Percentiles rank a stretch among this genome's conserved stretches.
phyloP scores from a whole-genome alignment of 1,140 invertebrate genomes.

The Dendrolimus punctatus region DNA sequence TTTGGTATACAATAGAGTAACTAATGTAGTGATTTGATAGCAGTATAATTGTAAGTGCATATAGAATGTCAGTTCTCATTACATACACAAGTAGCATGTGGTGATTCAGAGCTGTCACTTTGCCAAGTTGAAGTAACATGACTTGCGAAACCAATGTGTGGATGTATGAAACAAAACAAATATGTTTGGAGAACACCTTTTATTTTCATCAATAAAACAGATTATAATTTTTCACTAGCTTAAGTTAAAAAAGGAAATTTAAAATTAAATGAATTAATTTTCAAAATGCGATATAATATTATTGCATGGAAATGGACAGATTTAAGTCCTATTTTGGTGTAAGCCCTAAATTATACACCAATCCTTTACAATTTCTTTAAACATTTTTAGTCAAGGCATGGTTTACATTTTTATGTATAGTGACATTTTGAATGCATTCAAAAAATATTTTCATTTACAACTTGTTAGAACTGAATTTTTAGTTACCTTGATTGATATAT shows the following conservation, averaged over 20 bases:
- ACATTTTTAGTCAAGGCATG: constrained; percentile 17
- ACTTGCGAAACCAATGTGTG: constrained; percentile 38
- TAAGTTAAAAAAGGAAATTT: constrained; percentile 55
- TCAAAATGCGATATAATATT: constrained; percentile 27
- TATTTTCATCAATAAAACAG: constrained; percentile 66
- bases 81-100: neutral
- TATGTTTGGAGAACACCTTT: constrained; percentile 54
- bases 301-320: neutral
- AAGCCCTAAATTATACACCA: constrained; percentile 1
- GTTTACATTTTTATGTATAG: constrained; percentile 21
- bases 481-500: constrained; percentile 59
- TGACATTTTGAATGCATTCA: constrained; percentile 33
- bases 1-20: too few species aligned
- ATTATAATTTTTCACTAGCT: constrained; percentile 68
- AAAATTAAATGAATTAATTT: constrained; percentile 36
- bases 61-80: too few species aligned
- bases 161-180: constrained; percentile 36
- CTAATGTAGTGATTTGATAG: too few species aligned
- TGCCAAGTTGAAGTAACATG: constrained; percentile 50
- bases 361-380: too few species aligned
- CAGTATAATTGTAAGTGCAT: too few species aligned
- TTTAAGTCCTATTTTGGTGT: neutral
- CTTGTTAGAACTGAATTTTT: constrained; percentile 54
- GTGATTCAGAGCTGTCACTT: constrained; percentile 4
- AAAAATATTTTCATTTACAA: constrained; percentile 59